Evolutionary conservation across 2,113 vertebrate species (phyloP), one percentile per base, ranked within the genome.

Genomic region (Engystomops pustulosus): DNA sequence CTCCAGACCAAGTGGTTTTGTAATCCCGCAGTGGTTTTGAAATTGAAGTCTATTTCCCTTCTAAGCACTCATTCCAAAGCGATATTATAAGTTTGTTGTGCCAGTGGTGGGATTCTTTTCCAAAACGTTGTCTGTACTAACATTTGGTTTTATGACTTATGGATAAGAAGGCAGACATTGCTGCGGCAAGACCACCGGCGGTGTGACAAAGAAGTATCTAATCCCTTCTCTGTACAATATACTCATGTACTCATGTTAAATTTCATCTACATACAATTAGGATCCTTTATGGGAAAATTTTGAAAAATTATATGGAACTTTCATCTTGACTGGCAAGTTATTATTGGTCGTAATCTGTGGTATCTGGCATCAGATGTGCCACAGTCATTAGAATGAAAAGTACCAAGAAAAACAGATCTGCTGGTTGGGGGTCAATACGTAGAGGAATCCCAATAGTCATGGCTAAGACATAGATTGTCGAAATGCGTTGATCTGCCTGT

Each of bases 111-210:
- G 25, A 30, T 27, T 18, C 70, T 49, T 44, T 18, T 74, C 70
- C 70, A 74, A 74, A 74, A 74, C 11, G 1, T 47, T 74, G 41
- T 49, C 70, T 47, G 70, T 74, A 49, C 70, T 74, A 14, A 27
- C 27, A 74, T 49, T 25, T 17, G 15, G 25, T 45, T 74, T 74
- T 74, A 74, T 74, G 70, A 74, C 70, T 74, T 74, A 44, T 71
- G 70, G 6, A 47, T 15, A 74, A 15, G 25, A 49, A 47, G 14
- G 12, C 70, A 74, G 70, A 74, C 44, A 49, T 44, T 74, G 9
- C 44, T 74, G 70, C 15, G 44, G 70, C n/a, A 74, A 32, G 70
- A 49, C 70, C 70, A 74, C 70, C 44, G 49, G 45, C 25, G 7
- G 27, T 30, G 44, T 7, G 25, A 47, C 44, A 25, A 47, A 49